Percentiles rank a stretch among this genome's conserved stretches.
Evolutionary conservation across 1,140 invertebrate species (phyloP).

Genomic region (Aradophagus sp.): DNA sequence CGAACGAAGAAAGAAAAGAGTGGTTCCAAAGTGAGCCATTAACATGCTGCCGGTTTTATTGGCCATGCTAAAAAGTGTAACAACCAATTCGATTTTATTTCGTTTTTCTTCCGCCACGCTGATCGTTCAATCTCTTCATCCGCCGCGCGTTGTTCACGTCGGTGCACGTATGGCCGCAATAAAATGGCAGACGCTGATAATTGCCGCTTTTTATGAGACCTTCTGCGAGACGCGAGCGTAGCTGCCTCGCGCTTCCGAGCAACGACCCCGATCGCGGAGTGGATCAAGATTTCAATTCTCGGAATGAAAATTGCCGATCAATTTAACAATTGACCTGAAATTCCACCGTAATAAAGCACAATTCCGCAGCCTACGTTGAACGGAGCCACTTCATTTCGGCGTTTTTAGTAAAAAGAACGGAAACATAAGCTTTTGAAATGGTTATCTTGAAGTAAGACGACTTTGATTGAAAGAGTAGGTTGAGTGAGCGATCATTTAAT

Average conservation of each 20-base stretch:
- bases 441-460: too few relatives aligned
- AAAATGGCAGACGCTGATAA: slow-evolving; percentile 69
- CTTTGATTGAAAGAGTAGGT: too few relatives aligned
- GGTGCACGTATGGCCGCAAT: slow-evolving; percentile 58
- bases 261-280: slow-evolving; percentile 56
- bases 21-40: slow-evolving; percentile 37
- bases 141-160: slow-evolving; percentile 44
- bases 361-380: slow-evolving; percentile 62
- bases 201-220: slow-evolving; percentile 67
- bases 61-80: slow-evolving; percentile 40
- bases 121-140: slow-evolving; percentile 57
- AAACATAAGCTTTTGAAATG: too few relatives aligned
- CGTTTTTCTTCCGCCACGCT: slow-evolving; percentile 39
- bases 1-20: slow-evolving; percentile 36
- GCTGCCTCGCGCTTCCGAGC: slow-evolving; percentile 56
- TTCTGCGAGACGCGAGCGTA: slow-evolving; percentile 51
- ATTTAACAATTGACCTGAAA: slow-evolving; percentile 73
- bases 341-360: slow-evolving; percentile 67
- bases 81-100: slow-evolving; percentile 54
- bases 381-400: slow-evolving; percentile 43
- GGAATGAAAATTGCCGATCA: slow-evolving; percentile 72
- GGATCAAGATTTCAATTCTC: slow-evolving; percentile 71
- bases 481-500: too few relatives aligned
- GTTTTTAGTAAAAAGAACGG: too few relatives aligned
- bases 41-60: slow-evolving; percentile 47